These are phyloP conservation scores for Centropus unirufus DNA, from an alignment of 2,113 vertebrate species.

Conservation along the genomic window DNA sequence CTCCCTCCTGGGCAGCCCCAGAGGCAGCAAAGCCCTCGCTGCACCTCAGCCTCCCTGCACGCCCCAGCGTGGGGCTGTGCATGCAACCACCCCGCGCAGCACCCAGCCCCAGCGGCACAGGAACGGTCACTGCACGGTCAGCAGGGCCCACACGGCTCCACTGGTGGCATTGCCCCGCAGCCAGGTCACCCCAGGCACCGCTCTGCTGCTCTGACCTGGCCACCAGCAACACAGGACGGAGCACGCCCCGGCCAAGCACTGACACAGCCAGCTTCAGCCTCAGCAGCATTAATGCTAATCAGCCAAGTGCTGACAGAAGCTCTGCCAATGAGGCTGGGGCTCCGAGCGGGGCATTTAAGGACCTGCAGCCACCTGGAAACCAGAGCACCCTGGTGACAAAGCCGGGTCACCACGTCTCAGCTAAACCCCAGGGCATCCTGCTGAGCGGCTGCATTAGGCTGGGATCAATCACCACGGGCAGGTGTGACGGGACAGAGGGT, in stretches of 20 bases:
- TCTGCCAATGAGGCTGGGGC: background rate
- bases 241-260: background rate
- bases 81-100: background rate
- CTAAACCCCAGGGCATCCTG: background rate
- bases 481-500: background rate
- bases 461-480: background rate
- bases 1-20: background rate
- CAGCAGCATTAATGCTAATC: background rate
- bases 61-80: background rate
- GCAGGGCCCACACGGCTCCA: background rate
- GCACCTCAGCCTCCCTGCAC: background rate
- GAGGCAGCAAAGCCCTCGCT: background rate
- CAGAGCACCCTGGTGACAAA: slow-evolving; percentile 3
- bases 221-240: background rate
- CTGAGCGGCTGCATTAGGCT: background rate
- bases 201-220: accelerated
- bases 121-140: accelerated
- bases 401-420: background rate
- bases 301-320: background rate
- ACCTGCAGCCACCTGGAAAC: background rate
- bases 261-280: background rate
- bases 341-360: background rate
- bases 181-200: background rate
- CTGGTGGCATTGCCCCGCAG: background rate
- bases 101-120: background rate